Base-by-base conservation (phyloP, 1,140 invertebrate species). In the Sarcophaga bullata region DNA sequence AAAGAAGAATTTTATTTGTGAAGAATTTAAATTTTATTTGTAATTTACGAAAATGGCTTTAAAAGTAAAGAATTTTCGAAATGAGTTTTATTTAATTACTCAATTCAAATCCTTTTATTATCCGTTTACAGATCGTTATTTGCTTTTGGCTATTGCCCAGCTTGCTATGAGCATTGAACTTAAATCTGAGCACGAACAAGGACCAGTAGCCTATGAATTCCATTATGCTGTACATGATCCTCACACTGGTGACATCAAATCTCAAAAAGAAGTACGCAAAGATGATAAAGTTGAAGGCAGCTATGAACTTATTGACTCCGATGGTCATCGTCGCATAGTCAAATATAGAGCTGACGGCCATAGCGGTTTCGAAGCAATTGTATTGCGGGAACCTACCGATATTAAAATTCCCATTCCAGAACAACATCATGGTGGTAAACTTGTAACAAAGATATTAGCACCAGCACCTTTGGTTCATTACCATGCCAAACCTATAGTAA, bases 271-370 rank as follows among this genome's bases (percentile, higher is more conserved):
- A 88, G 84, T 89, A n/a, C 92, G 93, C 73, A 91, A 93, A 85
- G 93, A 93, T 52, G 92, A 93, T 83, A 90, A 91, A 52, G 93
- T 94, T 17, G 90, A 92, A 80, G 93, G 93, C 73, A 88, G 91
- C 49, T 94, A 93, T 89, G 92, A 92, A 73, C 88, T 94, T 46
- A 89, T 93, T 81, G 92, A 93, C 85, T 91, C 93, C n/a, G 93
- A 95, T 86, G 94, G 94, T 62, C 94, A 92, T 85, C 91, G 92
- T 85, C 92, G 94, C 83, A 93, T 93, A 84, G 94, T 95, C 75
- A 93, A 94, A 50, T 95, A 95, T 90, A 94, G 93, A 54, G 94
- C 94, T 82, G 94, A 95, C 86, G 92, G 93, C 19, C 92, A 95
- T 86, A 93, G 92, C 85, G 94, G 94, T 84, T 94, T 95, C 88